Conservation (phyloP, 2,797 vertebrate species). For the Fistularia tabacaria region DNA sequence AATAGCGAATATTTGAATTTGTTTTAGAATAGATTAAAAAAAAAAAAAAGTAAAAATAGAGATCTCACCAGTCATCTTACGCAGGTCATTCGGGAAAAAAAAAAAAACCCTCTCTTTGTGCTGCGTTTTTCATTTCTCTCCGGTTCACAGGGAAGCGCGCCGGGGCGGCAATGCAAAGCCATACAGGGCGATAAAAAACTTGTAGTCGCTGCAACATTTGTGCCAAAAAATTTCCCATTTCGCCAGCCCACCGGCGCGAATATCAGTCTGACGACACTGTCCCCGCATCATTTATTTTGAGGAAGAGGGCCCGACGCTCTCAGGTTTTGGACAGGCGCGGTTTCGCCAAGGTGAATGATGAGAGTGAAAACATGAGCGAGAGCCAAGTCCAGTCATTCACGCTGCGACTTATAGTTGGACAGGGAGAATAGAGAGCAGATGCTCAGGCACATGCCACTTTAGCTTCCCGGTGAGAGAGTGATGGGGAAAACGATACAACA, state of each 20-base stretch:
- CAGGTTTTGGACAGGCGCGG: conserved; percentile 25
- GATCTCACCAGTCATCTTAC: too few relatives aligned
- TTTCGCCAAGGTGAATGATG: conserved; percentile 40
- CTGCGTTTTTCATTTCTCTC: too few relatives aligned
- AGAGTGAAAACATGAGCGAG: conserved; percentile 40
- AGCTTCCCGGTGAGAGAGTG: conserved; percentile 59
- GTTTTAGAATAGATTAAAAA: conserved; percentile 9
- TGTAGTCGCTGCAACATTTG: neutral
- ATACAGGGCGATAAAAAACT: too few relatives aligned
- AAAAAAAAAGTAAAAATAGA: too few relatives aligned
- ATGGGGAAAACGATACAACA: conserved; percentile 27
- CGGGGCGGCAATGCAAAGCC: too few relatives aligned
- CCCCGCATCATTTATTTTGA: neutral
- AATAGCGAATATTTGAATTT: conserved; percentile 25
- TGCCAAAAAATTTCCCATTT: neutral
- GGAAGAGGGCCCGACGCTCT: conserved; percentile 1
- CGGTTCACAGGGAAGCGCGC: too few relatives aligned
- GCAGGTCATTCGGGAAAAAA: neutral
- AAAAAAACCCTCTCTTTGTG: neutral
- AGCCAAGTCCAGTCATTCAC: conserved; percentile 53
- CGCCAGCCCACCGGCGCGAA: neutral
- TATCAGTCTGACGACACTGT: neutral
- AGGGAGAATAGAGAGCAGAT: conserved; percentile 61
- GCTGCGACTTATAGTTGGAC: conserved; percentile 52
- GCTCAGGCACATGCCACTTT: conserved; percentile 71